Percentiles rank a stretch among this genome's conserved stretches.
phyloP scores from a whole-genome alignment of 37 sponge, comb jelly and placozoan species.

The Tethya wilhelma region DNA sequence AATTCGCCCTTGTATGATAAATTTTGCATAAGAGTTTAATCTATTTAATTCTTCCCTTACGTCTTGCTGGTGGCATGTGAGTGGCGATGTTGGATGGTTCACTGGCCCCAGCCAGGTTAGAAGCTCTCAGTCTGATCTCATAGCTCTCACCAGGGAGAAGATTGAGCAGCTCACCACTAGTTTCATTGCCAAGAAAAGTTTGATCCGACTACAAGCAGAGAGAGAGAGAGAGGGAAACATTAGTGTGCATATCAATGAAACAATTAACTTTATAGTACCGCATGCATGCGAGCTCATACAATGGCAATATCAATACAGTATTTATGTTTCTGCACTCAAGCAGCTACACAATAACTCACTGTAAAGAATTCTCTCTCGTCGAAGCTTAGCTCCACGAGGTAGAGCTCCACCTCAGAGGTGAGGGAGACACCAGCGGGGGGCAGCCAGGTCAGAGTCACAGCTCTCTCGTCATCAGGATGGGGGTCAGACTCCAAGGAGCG shows the following conservation, averaged over 20 bases:
- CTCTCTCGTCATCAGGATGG: neutral
- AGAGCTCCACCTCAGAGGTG: neutral
- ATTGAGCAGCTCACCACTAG: neutral
- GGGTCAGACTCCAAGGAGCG: neutral
- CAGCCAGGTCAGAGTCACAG: neutral
- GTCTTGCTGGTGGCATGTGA: neutral
- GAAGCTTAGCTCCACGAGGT: neutral
- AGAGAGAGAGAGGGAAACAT: neutral
- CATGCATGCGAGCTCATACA: too few species aligned
- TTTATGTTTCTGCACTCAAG: neutral
- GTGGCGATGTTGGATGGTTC: neutral
- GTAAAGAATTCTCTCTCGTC: neutral
- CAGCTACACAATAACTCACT: neutral
- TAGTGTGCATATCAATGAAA: neutral
- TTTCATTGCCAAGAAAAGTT: neutral
- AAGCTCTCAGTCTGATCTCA: constrained; percentile 10
- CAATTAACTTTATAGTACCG: neutral
- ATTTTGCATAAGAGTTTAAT: neutral
- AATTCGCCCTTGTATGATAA: too few species aligned
- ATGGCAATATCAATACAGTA: neutral
- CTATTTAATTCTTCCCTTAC: constrained; percentile 16
- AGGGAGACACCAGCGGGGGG: neutral
- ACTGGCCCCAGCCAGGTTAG: constrained; percentile 20
- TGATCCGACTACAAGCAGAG: neutral
- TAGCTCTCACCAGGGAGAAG: constrained; percentile 14